Base-by-base conservation (phyloP, 2,888 invertebrate genomes). In the Pseudanteris insignis region DNA sequence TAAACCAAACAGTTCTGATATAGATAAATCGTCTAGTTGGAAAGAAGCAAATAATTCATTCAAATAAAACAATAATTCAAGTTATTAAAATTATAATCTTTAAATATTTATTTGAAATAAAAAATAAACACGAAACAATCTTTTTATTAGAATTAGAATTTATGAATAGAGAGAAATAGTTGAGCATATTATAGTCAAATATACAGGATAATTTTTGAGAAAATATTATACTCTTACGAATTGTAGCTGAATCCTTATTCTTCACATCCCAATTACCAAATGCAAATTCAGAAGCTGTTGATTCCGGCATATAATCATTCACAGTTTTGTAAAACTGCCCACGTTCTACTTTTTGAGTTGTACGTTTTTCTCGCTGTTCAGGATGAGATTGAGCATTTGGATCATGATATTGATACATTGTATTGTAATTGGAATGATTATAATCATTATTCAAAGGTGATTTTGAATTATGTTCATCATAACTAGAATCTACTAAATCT, bases 221-320 rank as follows among this genome's bases (percentile, higher is more conserved):
- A n/a, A n/a, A n/a, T n/a, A n/a, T n/a, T n/a, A n/a, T n/a, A n/a
- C n/a, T n/a, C 44, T 54, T 46, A 54, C 54, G 54, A 32, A 46
- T 38, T 11, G 51, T 21, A 24, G 33, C 5, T 15, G 37, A 29
- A 28, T 54, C 38, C 7, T 54, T 54, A 12, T 32, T 54, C 12
- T 54, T 54, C 26, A 10, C 4, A 2, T 54, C 54, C 54, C 54
- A 54, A 9, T 26, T 38, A 1, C 18, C 38, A 9, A 33, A 38
- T 2, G 37, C 26, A 9, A 37, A 46, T 26, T 54, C 54, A 2
- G 43, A 13, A 1, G 28, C 15, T 11, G 15, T 2, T 10, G 50
- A 40, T 8, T 50, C 40, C 7, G 26, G 11, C 0, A 24, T 6
- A 41, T 14, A 51, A 10, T 51, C 41, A 3, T 18, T 34, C 3